Conservation (phyloP, 2,797 vertebrate species). For the Phataginus tetradactyla region DNA sequence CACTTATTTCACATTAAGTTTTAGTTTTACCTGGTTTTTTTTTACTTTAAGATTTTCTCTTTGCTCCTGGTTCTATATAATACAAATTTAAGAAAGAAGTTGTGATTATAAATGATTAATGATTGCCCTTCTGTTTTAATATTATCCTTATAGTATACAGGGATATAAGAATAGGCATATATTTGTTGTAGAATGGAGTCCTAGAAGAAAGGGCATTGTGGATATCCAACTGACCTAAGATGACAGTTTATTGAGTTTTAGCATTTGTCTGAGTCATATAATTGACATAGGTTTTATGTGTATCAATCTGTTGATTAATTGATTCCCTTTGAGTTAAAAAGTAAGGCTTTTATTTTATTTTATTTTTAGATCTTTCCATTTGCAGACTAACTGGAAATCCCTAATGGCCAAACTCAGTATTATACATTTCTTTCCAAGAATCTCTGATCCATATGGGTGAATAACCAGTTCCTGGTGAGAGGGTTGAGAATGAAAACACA, state of each 20-base stretch:
- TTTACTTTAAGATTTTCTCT: conserved; percentile 26
- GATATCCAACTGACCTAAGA: background rate
- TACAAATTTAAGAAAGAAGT: conserved; percentile 70
- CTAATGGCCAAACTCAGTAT: background rate
- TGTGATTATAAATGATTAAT: conserved; percentile 77
- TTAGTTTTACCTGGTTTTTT: background rate
- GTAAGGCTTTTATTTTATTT: background rate
- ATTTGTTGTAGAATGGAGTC: conserved; percentile 50
- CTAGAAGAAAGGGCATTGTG: conserved; percentile 16
- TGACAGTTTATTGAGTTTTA: background rate
- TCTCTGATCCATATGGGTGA: background rate
- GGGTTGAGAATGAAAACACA: background rate
- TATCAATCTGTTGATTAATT: background rate
- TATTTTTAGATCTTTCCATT: background rate
- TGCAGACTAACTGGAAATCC: background rate
- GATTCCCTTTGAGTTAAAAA: background rate
- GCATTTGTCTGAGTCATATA: background rate
- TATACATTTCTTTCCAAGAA: background rate
- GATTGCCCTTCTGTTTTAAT: conserved; percentile 72
- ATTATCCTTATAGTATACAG: background rate
- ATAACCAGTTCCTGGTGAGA: background rate
- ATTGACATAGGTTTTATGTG: background rate
- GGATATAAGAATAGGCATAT: background rate
- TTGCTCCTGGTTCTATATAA: conserved; percentile 52
- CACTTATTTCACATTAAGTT: background rate